Percentiles rank a stretch among this genome's conserved stretches.
These are phyloP conservation scores for Dicentrarchus labrax DNA, from an alignment of 2,113 vertebrate genomes.

Conservation along the genomic window DNA sequence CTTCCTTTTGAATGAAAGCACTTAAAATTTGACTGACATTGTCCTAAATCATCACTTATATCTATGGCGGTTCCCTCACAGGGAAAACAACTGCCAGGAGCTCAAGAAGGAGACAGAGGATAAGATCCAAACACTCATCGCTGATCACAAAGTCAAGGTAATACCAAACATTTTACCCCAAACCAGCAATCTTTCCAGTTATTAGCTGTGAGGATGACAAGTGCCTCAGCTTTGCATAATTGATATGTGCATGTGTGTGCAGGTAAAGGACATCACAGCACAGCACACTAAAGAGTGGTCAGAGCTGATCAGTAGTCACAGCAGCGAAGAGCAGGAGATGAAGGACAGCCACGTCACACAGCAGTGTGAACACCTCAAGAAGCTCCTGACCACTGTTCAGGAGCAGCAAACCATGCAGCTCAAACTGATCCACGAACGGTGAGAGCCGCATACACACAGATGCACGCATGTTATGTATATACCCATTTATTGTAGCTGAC, in stretches of 20 bases:
- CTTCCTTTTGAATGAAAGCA: neutral
- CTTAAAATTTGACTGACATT: neutral
- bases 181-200: neutral
- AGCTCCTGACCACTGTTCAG: constrained; percentile 90
- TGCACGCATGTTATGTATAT: neutral
- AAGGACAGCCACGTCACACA: constrained; percentile 93
- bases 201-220: neutral
- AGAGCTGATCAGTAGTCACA: constrained; percentile 93
- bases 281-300: constrained; percentile 99
- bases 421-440: constrained; percentile 96
- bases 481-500: neutral
- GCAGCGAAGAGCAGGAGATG: constrained; percentile 93
- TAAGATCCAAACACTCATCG: constrained; percentile 93
- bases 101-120: constrained; percentile 98
- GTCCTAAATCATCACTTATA: neutral
- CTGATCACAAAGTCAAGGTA: constrained; percentile 98
- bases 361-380: constrained; percentile 94
- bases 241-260: neutral
- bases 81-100: constrained; percentile 96
- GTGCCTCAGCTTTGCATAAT: constrained; percentile 1
- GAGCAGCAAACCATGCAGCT: constrained; percentile 96
- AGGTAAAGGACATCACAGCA: constrained; percentile 97
- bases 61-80: constrained; percentile 69
- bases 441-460: constrained; percentile 37
- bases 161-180: neutral